Evolutionary conservation across 2,113 vertebrate species (phyloP).

Genomic region (Sitta europaea): DNA sequence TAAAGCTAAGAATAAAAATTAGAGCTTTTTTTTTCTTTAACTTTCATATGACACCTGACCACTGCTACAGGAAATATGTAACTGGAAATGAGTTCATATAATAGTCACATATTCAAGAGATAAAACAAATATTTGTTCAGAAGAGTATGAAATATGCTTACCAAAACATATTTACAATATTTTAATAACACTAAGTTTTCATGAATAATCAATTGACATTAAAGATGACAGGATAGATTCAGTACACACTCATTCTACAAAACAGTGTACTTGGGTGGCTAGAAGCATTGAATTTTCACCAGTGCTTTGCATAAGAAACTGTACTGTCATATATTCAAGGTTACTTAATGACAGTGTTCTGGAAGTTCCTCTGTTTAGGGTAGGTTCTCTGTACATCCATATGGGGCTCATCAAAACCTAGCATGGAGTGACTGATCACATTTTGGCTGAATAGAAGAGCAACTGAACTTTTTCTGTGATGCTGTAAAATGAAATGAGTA

Average conservation of each 20-base stretch:
- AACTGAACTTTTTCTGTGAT: conserved; percentile 40
- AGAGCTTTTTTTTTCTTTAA: background rate
- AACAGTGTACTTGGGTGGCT: background rate
- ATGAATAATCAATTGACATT: background rate
- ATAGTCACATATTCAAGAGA: background rate
- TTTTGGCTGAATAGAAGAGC: conserved; percentile 25
- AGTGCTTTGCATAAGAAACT: background rate
- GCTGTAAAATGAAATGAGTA: conserved; percentile 51
- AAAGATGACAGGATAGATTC: background rate
- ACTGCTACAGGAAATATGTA: background rate
- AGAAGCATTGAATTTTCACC: background rate
- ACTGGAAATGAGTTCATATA: background rate
- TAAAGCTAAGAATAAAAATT: conserved; percentile 5
- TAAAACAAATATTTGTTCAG: conserved; percentile 7
- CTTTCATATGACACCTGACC: conserved; percentile 6
- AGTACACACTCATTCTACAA: background rate
- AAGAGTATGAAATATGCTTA: background rate
- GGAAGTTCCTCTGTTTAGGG: background rate
- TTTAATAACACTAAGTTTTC: background rate
- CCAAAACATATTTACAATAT: background rate
- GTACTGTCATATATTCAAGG: background rate
- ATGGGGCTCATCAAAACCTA: conserved; percentile 30
- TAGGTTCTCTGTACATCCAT: background rate
- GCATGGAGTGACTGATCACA: conserved; percentile 6
- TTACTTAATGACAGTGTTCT: background rate